Percentiles rank a stretch among this genome's conserved stretches.
Conservation (phyloP, 2,113 vertebrate genomes). For the Heteronetta atricapilla region DNA sequence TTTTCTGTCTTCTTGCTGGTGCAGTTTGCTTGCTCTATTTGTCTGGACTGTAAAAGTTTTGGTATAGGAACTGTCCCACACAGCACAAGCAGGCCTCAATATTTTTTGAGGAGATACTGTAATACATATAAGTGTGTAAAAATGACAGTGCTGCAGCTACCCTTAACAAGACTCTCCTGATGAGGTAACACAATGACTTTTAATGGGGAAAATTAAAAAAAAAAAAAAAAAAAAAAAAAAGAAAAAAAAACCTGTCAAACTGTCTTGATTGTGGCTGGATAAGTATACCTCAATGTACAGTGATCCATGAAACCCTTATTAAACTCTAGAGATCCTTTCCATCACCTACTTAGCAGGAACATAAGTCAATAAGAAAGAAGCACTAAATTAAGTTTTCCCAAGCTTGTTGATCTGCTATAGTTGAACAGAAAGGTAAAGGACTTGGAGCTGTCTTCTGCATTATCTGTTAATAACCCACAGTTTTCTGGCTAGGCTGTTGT, state of each 20-base stretch:
- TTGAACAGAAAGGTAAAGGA: background rate
- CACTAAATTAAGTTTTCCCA: slow-evolving; percentile 23
- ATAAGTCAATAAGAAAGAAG: slow-evolving; percentile 41
- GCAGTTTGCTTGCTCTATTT: background rate
- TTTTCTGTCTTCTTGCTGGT: background rate
- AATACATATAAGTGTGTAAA: background rate
- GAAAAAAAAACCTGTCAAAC: no score
- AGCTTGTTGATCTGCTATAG: background rate
- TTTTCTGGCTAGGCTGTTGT: background rate
- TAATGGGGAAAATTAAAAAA: background rate
- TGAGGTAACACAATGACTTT: background rate
- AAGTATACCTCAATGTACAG: slow-evolving; percentile 7
- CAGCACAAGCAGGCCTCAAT: background rate
- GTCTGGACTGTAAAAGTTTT: background rate
- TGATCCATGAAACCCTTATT: slow-evolving; percentile 42
- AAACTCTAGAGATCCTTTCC: slow-evolving; percentile 4
- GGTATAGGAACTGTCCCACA: background rate
- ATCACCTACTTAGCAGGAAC: background rate
- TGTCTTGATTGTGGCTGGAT: no score
- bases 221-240: no score
- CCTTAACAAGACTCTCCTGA: background rate
- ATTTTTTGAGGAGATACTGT: background rate
- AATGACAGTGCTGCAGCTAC: background rate
- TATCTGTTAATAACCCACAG: background rate
- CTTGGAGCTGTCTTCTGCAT: background rate